A percentile compares a stretch with the other conserved stretches of the same genome.
Conservation (phyloP, 2,797 vertebrate genomes). For the Graptemys geographica region DNA sequence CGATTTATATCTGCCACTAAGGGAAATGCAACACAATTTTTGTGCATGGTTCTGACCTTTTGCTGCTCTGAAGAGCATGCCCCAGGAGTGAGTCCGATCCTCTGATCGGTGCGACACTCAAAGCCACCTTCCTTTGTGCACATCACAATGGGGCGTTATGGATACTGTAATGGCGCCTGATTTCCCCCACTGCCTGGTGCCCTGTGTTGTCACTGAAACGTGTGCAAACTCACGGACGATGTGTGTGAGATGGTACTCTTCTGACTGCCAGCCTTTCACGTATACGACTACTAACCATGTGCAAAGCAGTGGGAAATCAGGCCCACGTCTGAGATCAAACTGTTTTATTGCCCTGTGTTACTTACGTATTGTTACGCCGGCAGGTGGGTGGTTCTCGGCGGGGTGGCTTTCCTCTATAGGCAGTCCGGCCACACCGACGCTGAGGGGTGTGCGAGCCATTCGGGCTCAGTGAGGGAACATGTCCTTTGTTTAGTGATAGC, state of each 20-base stretch:
- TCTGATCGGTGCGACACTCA: not conserved
- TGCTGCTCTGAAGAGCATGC: not conserved
- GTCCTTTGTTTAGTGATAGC: not conserved
- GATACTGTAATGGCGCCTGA: not conserved
- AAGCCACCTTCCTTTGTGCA: not conserved
- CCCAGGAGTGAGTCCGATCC: not conserved
- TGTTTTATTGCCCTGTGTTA: too few species aligned
- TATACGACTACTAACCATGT: too few species aligned
- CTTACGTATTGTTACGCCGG: not conserved
- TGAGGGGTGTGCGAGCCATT: not conserved
- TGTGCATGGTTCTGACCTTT: not conserved
- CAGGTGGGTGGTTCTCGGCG: not conserved
- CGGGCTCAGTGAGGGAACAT: not conserved
- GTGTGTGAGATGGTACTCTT: too few species aligned
- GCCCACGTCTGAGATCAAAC: too few species aligned
- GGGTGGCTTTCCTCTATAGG: accelerated
- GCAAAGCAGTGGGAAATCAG: too few species aligned
- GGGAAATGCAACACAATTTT: not conserved
- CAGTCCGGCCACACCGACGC: not conserved
- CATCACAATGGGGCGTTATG: not conserved
- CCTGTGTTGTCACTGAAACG: too few species aligned
- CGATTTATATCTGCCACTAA: not conserved
- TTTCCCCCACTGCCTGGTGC: not conserved
- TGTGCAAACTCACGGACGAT: too few species aligned
- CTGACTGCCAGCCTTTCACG: too few species aligned